Conservation (phyloP, 2,888 invertebrate genomes). For the Alloplasta piceator region DNA sequence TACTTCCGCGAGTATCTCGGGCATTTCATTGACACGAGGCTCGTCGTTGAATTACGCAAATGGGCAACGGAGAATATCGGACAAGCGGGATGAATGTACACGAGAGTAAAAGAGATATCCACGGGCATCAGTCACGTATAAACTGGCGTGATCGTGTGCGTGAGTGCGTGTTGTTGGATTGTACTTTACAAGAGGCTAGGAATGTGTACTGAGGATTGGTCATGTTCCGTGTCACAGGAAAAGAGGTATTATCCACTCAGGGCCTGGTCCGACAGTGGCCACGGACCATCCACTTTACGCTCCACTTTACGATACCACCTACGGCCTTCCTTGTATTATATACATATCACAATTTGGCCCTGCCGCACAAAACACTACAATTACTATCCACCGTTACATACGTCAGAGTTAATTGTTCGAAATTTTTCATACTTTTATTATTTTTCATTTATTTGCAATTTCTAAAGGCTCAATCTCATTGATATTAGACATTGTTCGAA, state of each 20-base stretch:
- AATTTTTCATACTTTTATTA: not conserved
- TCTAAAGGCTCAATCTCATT: too few relatives aligned
- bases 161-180: not conserved
- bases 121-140: constrained; percentile 21
- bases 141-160: constrained; percentile 52
- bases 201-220: constrained; percentile 55
- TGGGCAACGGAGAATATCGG: constrained; percentile 10
- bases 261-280: constrained; percentile 69
- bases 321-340: constrained; percentile 74
- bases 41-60: too few relatives aligned
- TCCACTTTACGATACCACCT: constrained; percentile 77
- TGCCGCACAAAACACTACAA: constrained; percentile 41
- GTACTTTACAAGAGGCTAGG: constrained; percentile 12
- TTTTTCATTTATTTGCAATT: too few relatives aligned
- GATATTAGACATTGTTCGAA: too few relatives aligned
- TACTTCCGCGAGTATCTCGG: too few relatives aligned
- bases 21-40: too few relatives aligned
- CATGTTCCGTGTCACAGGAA: constrained; percentile 80
- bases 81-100: not conserved
- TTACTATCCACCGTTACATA: not conserved
- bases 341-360: constrained; percentile 66
- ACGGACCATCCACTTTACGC: constrained; percentile 78
- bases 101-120: not conserved
- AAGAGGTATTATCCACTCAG: constrained; percentile 82
- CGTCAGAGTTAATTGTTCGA: constrained; percentile 21